Percentiles rank a stretch among this genome's conserved stretches.
phyloP scores from a whole-genome alignment of 2,888 invertebrate species.

The Plutella xylostella region DNA sequence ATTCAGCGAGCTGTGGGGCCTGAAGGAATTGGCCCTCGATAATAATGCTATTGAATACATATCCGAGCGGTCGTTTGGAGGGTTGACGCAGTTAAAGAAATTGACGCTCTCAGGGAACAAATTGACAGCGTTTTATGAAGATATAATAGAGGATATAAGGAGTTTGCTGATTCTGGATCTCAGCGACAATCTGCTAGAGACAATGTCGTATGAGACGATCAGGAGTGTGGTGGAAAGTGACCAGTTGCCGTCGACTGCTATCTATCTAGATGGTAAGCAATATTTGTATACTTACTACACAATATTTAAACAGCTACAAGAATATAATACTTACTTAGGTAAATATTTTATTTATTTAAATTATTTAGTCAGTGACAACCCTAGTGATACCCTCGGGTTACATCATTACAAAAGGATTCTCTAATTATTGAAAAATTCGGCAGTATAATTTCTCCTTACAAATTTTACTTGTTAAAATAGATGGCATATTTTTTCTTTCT shows the following conservation, averaged over 20 bases:
- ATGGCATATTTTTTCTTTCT: too few species aligned
- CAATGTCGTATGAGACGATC: constrained; percentile 80
- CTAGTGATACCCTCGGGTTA: too few species aligned
- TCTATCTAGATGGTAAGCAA: constrained; percentile 85
- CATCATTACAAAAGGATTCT: too few species aligned
- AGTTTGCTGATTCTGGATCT: constrained; percentile 80
- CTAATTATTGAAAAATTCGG: too few species aligned
- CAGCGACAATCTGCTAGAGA: constrained; percentile 80
- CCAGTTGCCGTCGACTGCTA: constrained; percentile 77
- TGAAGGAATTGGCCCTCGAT: constrained; percentile 77
- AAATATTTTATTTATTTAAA: too few species aligned
- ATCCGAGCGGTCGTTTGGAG: constrained; percentile 81
- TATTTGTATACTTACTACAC: too few species aligned
- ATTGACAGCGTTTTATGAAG: constrained; percentile 76
- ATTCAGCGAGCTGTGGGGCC: constrained; percentile 80
- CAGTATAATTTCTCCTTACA: too few species aligned
- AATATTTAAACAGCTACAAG: too few species aligned
- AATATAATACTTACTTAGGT: too few species aligned
- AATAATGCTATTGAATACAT: constrained; percentile 78
- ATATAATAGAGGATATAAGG: constrained; percentile 77
- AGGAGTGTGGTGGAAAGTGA: constrained; percentile 81
- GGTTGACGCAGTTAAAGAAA: constrained; percentile 76
- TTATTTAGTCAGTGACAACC: too few species aligned
- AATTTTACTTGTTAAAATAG: too few species aligned
- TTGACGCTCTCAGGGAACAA: constrained; percentile 81